phyloP scores from a whole-genome alignment of 2,888 invertebrate genomes.

The Drosophila buzzatii region DNA sequence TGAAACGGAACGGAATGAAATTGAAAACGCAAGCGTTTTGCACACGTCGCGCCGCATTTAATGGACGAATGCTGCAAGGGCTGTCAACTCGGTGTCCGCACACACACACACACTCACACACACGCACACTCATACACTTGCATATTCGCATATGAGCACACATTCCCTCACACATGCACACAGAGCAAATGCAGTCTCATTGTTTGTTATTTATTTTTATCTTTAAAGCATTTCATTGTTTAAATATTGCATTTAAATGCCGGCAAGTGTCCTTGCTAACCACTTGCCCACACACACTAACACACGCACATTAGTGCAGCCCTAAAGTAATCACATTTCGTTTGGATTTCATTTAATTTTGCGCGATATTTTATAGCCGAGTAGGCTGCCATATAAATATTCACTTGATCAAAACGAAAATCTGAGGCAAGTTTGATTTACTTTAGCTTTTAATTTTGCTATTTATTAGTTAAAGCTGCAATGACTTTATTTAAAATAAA shows the following conservation, averaged over 20 bases:
- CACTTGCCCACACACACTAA: slow-evolving; percentile 1
- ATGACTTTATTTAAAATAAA: no score
- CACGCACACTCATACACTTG: not conserved
- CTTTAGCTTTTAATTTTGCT: no score
- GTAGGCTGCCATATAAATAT: no score
- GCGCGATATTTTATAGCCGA: no score
- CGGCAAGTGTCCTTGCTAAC: slow-evolving; percentile 25
- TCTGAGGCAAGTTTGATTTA: no score
- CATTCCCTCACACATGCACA: not conserved
- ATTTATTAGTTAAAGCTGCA: no score
- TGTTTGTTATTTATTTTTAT: slow-evolving; percentile 74
- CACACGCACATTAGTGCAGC: slow-evolving; percentile 21
- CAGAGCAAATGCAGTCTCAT: slow-evolving; percentile 37
- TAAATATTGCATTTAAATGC: slow-evolving; percentile 69
- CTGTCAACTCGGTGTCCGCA: slow-evolving; percentile 41
- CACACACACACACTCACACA: slow-evolving; percentile 8
- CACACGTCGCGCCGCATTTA: slow-evolving; percentile 54
- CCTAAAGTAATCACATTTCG: slow-evolving; percentile 41
- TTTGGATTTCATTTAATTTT: slow-evolving; percentile 13
- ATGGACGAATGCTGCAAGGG: slow-evolving; percentile 17
- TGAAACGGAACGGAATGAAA: slow-evolving; percentile 62
- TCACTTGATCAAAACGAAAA: no score
- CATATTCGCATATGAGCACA: slow-evolving; percentile 10
- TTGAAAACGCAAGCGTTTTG: slow-evolving; percentile 73
- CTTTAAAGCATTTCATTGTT: slow-evolving; percentile 67